Base-by-base conservation (phyloP, 2,797 vertebrate species). In the Pitangus sulphuratus region DNA sequence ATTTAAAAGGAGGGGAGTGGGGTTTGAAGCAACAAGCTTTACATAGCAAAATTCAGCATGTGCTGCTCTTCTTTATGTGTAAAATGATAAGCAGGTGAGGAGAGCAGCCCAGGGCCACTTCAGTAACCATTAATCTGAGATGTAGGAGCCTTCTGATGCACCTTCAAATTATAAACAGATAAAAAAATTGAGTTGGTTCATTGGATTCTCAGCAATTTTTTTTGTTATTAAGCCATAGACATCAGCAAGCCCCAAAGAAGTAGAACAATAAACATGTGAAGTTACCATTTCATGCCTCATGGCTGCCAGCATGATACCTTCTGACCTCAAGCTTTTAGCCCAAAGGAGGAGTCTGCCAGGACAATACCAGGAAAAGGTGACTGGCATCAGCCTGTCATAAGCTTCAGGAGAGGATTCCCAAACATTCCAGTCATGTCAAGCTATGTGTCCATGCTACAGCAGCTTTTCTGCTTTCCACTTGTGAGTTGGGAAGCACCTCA, bases 401-500 rank as follows among this genome's bases (percentile, higher is more conserved):
- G 37, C 50, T 51, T 88, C 37, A 69, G 48, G 28, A 88, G 28
- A 37, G 8, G 7, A 35, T 37, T 79, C 57, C 24, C 16, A 2
- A 54, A 39, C 16, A 8, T 8, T 8, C 64, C 19, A 31, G 0
- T 57, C 31, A 1, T 3, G 3, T 30, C 56, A 65, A 58, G 56
- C 64, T 53, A 11, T 40, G 19, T 35, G 30, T 21, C 39, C 48
- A 17, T 5, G 1, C 42, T 47, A 18, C 66, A 45, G 54, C 3
- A 1, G 28, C 37, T 35, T 60, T 47, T 65, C 74, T 72, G 68
- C 64, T 80, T 65, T 80, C 35, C 31, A 0, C 33, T 30, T 44
- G 9, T 21, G 35, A 56, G 24, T 5, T 8, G 25, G 26, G 15
- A 78, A 77, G 48, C 45, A 22, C 24, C 58, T 79, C 20, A 6